These are phyloP conservation scores for Orthonyx spaldingii DNA, from an alignment of 2,113 vertebrate genomes.

Conservation along the genomic window DNA sequence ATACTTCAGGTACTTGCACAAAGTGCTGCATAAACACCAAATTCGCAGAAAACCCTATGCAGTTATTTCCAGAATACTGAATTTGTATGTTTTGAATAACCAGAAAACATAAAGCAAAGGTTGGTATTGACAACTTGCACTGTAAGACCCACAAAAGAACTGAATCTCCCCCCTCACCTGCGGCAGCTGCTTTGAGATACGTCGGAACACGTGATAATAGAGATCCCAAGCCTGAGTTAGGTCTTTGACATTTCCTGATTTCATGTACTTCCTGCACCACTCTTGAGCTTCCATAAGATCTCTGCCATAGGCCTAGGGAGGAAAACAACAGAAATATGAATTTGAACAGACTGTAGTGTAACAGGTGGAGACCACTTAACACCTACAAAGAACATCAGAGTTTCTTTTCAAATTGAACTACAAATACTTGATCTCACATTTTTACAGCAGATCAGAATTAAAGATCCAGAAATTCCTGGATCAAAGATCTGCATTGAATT, in stretches of 20 bases:
- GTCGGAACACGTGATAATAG: slow-evolving; percentile 96
- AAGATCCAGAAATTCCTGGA: neutral
- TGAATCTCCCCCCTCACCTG: slow-evolving; percentile 76
- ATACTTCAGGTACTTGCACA: neutral
- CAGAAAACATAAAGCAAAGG: neutral
- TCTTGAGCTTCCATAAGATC: slow-evolving; percentile 99
- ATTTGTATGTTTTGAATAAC: neutral
- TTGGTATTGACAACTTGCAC: neutral
- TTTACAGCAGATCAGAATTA: neutral
- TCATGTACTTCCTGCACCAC: slow-evolving; percentile 99
- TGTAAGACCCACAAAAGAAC: neutral
- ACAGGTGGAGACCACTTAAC: neutral
- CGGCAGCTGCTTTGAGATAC: slow-evolving; percentile 96
- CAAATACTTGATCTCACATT: neutral
- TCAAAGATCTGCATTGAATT: neutral
- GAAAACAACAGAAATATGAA: neutral
- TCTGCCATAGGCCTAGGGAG: slow-evolving; percentile 89
- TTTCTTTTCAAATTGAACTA: neutral
- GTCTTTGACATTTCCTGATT: slow-evolving; percentile 97
- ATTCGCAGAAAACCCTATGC: neutral
- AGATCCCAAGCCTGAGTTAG: slow-evolving; percentile 98
- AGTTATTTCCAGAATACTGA: neutral
- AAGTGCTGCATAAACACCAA: neutral
- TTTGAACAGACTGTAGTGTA: neutral
- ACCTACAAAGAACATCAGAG: neutral